Evolutionary conservation across 2,888 invertebrate species (phyloP), one percentile per base, ranked within the genome.

Genomic region (Spodoptera littoralis): DNA sequence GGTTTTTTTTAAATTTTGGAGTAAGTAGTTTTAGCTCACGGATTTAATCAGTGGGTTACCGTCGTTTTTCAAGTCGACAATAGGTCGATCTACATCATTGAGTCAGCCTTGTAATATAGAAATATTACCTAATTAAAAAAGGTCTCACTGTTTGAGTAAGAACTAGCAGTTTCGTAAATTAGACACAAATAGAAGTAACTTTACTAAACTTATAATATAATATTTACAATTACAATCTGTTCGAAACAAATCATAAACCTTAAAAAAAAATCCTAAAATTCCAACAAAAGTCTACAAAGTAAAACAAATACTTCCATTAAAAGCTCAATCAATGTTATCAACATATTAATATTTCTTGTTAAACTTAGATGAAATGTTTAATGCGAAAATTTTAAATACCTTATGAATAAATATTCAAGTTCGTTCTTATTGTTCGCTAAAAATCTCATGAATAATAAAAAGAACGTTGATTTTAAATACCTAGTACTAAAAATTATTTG

Each of bases 341-440:
- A 72, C 69, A 70, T 66, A 70, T 70, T 56, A 48, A 65, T 72
- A 60, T 70, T 73, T 70, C 46, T 60, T 54, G 49, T 51, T 44
- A 42, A 65, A 70, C 63, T 77, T 68, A 77, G 73, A 73, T 54
- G 60, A 75, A 58, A 60, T 58, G 53, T 62, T 65, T 55, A 30
- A 41, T 51, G 48, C 41, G 53, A 27, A 66, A 53, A 73, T 68
- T 57, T 58, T 24, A 48, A 45, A 54, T 58, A 66, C 56, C 51
- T 66, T 50, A 59, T 61, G 55, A 57, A 63, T 63, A 66, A 69
- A 60, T 56, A 73, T 66, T 18, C 24, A 22, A 56, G 50, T 71
- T 63, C 48, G 67, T 74, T 50, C 52, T 50, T 60, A 66, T 66
- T 73, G 47, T 66, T 66, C 41, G 13, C 22, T 58, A 24, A 57